Percentiles rank a stretch among this genome's conserved stretches.
These are phyloP conservation scores for Melieria crassipennis DNA, from an alignment of 2,888 invertebrate species.

Conservation along the genomic window DNA sequence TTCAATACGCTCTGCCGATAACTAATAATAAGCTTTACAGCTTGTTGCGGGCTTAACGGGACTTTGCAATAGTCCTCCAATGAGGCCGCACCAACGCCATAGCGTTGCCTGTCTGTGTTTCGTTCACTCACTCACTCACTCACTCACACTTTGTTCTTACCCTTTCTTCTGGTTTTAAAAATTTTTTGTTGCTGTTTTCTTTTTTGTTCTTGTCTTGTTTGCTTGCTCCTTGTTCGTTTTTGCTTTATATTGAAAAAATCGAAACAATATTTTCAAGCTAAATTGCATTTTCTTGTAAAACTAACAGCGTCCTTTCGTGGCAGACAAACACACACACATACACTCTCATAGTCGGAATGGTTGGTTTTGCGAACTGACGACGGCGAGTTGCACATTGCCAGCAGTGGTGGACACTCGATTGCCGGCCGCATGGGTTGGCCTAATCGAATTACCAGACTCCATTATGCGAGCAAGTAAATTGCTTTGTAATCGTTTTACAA, in stretches of 20 bases:
- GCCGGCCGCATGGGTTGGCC: conserved; percentile 3
- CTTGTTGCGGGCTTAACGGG: no score
- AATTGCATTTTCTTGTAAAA: conserved; percentile 46
- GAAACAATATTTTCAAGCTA: conserved; percentile 42
- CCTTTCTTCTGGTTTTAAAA: neutral
- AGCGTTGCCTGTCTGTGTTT: no score
- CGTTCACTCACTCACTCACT: no score
- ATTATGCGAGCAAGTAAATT: conserved; percentile 47
- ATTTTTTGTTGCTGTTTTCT: neutral
- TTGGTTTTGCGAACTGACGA: conserved; percentile 1
- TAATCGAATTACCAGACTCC: conserved; percentile 41
- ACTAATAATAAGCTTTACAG: no score
- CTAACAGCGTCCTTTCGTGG: conserved; percentile 29
- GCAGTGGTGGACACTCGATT: neutral
- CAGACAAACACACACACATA: conserved; percentile 24
- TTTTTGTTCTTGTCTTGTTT: neutral
- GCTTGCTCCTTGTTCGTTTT: neutral
- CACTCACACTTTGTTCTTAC: no score
- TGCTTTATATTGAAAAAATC: conserved; percentile 16
- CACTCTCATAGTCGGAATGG: conserved; percentile 26
- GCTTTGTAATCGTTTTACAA: conserved; percentile 52
- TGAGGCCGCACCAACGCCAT: no score
- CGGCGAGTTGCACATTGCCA: neutral
- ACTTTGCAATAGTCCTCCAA: no score
- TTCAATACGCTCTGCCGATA: no score